Evolutionary conservation across 2,888 invertebrate species (phyloP), one percentile per base, ranked within the genome.

Genomic region (Omphaloscelis lunosa): DNA sequence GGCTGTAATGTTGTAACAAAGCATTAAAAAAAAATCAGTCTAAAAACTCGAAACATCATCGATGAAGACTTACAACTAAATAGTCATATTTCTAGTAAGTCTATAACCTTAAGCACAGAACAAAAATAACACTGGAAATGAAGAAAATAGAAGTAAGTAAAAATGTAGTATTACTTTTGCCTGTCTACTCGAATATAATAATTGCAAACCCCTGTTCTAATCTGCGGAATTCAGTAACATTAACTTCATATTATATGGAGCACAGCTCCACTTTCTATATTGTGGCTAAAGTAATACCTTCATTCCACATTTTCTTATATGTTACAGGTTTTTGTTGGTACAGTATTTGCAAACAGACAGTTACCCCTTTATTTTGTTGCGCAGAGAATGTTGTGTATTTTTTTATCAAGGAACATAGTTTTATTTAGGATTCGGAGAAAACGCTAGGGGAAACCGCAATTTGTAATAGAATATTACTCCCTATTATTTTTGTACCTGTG

Each of bases 121-220:
- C 29, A 39, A 82, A 48, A 67, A 83, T 11, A 69, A 56, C 4
- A 48, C 11, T 12, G 15, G 29, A 72, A 63, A 58, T n/a, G 68
- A 58, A 61, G n/a, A 53, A 20, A 72, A 65, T 59, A 53, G 51
- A 34, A 34, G 20, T 53, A 66, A 82, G 20, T 56, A 70, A 80
- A 63, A 67, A 79, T 61, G 39, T 70, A 48, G 58, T 58, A 68
- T 53, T 63, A 34, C 29, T 62, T 61, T 62, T 20, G 56, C 51
- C 63, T 63, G 80, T 77, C 83, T 83, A 72, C 69, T 62, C 62
- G 53, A 77, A 66, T 70, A 75, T 65, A 74, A 69, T 82, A 75
- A 85, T 85, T 79, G 81, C 78, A 82, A 82, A 82, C 69, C 68
- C 73, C 71, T 82, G 72, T 85, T 85, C 77, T 77, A 74, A 82